phyloP scores from a whole-genome alignment of 2,888 invertebrate genomes.

The Dolomedes plantarius region DNA sequence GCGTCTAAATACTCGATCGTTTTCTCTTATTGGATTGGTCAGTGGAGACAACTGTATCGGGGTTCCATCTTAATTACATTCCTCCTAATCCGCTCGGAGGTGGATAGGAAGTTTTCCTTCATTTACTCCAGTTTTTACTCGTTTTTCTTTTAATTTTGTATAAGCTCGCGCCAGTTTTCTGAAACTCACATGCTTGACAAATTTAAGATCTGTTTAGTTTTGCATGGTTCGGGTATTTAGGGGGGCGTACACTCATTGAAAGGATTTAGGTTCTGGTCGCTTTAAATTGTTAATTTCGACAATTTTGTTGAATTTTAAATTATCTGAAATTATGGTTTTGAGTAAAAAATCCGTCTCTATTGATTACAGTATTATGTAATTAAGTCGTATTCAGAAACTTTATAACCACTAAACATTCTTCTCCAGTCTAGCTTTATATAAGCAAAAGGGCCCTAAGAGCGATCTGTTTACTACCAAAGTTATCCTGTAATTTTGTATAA shows the following conservation, averaged over 20 bases:
- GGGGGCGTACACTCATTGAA: background rate
- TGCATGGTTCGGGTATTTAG: background rate
- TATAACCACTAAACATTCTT: no score
- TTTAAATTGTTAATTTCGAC: no score
- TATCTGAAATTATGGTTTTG: no score
- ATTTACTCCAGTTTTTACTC: slow-evolving; percentile 25
- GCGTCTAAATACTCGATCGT: slow-evolving; percentile 65
- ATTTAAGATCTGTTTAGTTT: slow-evolving; percentile 40
- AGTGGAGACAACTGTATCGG: slow-evolving; percentile 48
- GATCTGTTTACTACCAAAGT: no score
- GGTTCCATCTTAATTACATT: slow-evolving; percentile 59
- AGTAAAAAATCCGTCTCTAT: no score
- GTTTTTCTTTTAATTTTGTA: slow-evolving; percentile 35
- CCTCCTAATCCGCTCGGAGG: slow-evolving; percentile 48
- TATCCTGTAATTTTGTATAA: no score
- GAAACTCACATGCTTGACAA: slow-evolving; percentile 51
- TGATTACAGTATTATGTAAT: no score
- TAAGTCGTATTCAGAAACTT: no score
- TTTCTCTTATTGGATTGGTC: slow-evolving; percentile 66
- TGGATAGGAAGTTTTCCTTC: slow-evolving; percentile 38
- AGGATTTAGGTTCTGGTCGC: no score
- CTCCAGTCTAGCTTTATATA: no score
- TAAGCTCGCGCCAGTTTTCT: slow-evolving; percentile 38
- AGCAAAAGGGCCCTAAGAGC: no score
- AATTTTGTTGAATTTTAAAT: no score